Evolutionary conservation across 1,140 invertebrate genomes (phyloP).

Genomic region (Cydia splendana): DNA sequence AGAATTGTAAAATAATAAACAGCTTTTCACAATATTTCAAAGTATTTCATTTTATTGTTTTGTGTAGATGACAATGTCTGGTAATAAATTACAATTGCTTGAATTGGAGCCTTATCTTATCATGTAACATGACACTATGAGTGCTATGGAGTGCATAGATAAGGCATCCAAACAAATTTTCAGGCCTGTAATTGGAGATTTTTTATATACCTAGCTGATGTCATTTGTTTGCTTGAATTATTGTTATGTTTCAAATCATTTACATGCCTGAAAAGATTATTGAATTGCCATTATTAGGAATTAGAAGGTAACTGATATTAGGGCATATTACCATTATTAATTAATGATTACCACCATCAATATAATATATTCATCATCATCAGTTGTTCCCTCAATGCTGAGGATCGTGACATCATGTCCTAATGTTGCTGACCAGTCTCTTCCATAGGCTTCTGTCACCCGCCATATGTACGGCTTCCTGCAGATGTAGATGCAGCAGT

Average conservation of each 20-base stretch:
- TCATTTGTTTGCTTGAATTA: background rate
- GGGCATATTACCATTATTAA: too few relatives aligned
- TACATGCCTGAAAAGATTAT: background rate
- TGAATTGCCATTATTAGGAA: background rate
- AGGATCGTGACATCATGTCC: too few relatives aligned
- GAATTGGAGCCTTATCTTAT: conserved; percentile 15
- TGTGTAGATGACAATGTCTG: background rate
- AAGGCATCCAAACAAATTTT: background rate
- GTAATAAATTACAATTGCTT: conserved; percentile 1
- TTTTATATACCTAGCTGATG: background rate
- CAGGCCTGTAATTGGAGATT: background rate
- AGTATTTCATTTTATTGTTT: background rate
- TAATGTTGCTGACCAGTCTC: too few relatives aligned
- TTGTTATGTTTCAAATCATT: background rate
- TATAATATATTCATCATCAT: too few relatives aligned
- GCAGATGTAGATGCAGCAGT: too few relatives aligned
- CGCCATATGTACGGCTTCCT: too few relatives aligned
- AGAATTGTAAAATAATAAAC: background rate
- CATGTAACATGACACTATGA: background rate
- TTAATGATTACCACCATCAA: too few relatives aligned
- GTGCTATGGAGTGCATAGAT: conserved; percentile 10
- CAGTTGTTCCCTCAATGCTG: too few relatives aligned
- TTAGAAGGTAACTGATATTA: background rate
- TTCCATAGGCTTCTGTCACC: too few relatives aligned
- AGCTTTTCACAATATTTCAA: background rate